phyloP scores from a whole-genome alignment of 23 tunicate species.

The Halocynthia aurantium region DNA sequence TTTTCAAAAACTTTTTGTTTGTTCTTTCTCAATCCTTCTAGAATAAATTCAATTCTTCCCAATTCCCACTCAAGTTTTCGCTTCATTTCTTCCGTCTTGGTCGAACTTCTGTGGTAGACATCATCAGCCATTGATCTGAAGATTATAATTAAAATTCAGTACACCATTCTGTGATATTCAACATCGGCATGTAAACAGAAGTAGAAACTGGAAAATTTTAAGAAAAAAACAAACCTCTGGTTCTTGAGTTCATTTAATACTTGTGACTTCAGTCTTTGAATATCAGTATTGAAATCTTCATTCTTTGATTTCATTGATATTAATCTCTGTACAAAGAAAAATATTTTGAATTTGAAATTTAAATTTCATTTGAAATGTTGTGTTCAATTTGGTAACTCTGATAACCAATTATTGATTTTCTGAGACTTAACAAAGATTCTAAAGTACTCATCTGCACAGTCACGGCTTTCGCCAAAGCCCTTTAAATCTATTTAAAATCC shows the following conservation, averaged over 20 bases:
- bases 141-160: background rate
- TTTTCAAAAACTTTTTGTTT: slow-evolving; percentile 23
- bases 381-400: no score
- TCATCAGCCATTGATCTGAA: slow-evolving; percentile 14
- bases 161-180: background rate
- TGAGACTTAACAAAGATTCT: no score
- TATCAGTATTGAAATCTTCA: slow-evolving; percentile 45
- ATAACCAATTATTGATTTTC: no score
- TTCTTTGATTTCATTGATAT: slow-evolving; percentile 41
- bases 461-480: no score
- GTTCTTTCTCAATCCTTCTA: slow-evolving; percentile 48
- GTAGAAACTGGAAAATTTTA: background rate
- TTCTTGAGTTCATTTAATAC: slow-evolving; percentile 42
- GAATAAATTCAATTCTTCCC: slow-evolving; percentile 55
- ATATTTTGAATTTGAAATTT: background rate
- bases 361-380: background rate
- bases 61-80: slow-evolving; percentile 56
- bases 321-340: slow-evolving; percentile 27
- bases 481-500: no score
- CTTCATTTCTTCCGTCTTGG: slow-evolving; percentile 4
- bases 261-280: slow-evolving; percentile 34
- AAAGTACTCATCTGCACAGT: no score
- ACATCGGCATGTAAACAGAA: background rate
- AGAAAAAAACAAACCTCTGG: slow-evolving; percentile 2
- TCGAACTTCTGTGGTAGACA: slow-evolving; percentile 9